phyloP scores from a whole-genome alignment of 2,113 vertebrate species.

The Alligator sinensis region DNA sequence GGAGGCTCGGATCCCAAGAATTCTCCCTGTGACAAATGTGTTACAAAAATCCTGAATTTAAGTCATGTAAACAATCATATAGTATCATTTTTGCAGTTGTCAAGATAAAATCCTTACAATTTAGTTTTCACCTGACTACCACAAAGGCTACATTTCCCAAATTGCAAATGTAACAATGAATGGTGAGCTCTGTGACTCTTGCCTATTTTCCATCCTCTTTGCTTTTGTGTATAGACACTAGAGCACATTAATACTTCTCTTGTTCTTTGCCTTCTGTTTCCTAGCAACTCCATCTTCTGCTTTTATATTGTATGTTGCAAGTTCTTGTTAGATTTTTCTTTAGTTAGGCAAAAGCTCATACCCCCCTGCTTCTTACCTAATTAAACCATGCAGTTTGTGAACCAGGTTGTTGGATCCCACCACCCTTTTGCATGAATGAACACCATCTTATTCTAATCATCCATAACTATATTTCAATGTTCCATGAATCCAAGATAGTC shows the following conservation, averaged over 20 bases:
- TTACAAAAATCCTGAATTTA: not conserved
- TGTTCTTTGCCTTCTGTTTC: slow-evolving; percentile 70
- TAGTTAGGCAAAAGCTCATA: slow-evolving; percentile 37
- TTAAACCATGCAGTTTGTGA: slow-evolving; percentile 21
- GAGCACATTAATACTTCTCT: slow-evolving; percentile 44
- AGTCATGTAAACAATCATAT: not conserved
- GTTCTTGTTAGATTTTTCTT: slow-evolving; percentile 45
- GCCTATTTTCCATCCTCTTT: slow-evolving; percentile 12
- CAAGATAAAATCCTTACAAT: not conserved
- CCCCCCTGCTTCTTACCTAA: not conserved
- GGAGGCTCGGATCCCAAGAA: not conserved
- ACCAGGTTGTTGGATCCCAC: slow-evolving; percentile 7
- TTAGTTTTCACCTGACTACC: slow-evolving; percentile 8
- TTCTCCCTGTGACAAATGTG: not conserved
- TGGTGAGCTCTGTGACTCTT: not conserved
- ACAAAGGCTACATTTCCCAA: slow-evolving; percentile 24
- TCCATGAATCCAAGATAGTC: not conserved
- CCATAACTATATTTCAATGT: not conserved
- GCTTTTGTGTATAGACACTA: slow-evolving; percentile 48
- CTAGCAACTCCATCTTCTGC: slow-evolving; percentile 75
- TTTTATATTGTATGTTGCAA: slow-evolving; percentile 64
- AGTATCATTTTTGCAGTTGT: not conserved
- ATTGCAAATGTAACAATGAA: not conserved
- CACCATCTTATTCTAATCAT: slow-evolving; percentile 18
- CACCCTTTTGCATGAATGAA: not conserved